Conservation (phyloP, 2,797 vertebrate species). For the Hemitrygon akajei region DNA sequence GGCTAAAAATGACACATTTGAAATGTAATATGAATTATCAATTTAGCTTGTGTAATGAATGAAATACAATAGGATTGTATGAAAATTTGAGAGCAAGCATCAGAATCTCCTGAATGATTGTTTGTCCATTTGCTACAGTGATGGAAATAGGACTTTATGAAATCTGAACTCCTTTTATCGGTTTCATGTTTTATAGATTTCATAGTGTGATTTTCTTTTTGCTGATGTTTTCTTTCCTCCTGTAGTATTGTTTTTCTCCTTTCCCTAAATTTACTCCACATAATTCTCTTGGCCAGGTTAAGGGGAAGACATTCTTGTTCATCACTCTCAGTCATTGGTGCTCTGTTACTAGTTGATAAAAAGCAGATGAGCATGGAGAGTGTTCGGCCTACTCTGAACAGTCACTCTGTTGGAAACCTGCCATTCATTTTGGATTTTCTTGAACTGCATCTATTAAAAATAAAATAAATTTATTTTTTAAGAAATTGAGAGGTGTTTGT, state of each 20-base stretch:
- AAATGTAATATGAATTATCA: not conserved
- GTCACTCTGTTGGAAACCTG: not conserved
- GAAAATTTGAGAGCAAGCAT: not conserved
- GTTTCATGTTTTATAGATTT: not conserved
- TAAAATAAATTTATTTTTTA: no score
- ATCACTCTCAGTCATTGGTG: not conserved
- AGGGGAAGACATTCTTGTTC: not conserved
- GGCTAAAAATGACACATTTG: not conserved
- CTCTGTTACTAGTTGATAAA: not conserved
- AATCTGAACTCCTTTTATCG: not conserved
- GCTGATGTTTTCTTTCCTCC: not conserved
- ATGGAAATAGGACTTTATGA: not conserved
- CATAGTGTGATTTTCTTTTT: not conserved
- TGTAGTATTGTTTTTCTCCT: not conserved
- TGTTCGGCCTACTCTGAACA: not conserved
- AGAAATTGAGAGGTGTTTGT: no score
- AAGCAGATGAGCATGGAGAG: not conserved
- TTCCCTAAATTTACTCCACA: not conserved
- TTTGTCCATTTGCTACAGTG: not conserved
- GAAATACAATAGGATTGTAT: not conserved
- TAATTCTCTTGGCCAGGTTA: not conserved
- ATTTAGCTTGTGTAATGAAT: not conserved
- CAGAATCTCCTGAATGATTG: not conserved
- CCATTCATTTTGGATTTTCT: not conserved
- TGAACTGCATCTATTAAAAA: no score